Percentiles rank a stretch among this genome's conserved stretches.
Conservation (phyloP, 2,113 vertebrate genomes). For the Paradisaea rubra region DNA sequence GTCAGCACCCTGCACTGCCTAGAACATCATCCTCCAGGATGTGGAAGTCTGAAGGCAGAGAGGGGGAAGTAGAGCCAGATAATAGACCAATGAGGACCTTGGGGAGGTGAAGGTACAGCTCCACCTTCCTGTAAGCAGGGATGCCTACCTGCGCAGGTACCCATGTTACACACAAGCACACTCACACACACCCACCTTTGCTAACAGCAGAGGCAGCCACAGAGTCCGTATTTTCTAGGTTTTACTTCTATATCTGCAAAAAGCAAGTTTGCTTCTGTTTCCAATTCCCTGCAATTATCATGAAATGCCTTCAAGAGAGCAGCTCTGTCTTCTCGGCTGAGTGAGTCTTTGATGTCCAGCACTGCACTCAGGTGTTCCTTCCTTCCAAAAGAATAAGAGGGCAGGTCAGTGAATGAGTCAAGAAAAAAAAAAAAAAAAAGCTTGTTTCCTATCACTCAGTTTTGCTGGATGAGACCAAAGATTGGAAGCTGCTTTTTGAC, state of each 20-base stretch:
- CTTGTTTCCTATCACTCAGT: neutral
- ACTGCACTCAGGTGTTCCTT: constrained; percentile 42
- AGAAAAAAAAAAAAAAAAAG: neutral
- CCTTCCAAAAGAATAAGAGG: constrained; percentile 15
- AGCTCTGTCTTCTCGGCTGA: constrained; percentile 29
- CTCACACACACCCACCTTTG: constrained; percentile 2
- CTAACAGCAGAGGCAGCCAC: constrained; percentile 45
- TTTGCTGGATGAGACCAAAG: neutral
- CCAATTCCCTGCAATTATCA: neutral
- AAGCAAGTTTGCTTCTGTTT: constrained; percentile 11
- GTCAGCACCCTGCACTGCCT: neutral
- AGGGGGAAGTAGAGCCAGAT: neutral
- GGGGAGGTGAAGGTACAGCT: neutral
- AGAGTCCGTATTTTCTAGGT: neutral
- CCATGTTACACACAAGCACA: rapidly evolving
- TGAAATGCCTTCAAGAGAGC: constrained; percentile 19
- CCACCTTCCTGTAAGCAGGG: neutral
- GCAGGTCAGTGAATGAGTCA: neutral
- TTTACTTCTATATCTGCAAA: constrained; percentile 48
- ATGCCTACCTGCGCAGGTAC: neutral
- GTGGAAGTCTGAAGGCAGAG: neutral
- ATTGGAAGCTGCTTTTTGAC: neutral
- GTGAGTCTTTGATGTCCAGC: constrained; percentile 33
- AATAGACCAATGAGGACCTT: neutral
- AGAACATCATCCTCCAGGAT: rapidly evolving